phyloP scores from a whole-genome alignment of 2,888 invertebrate genomes.

The Cylindroiulus punctatus region DNA sequence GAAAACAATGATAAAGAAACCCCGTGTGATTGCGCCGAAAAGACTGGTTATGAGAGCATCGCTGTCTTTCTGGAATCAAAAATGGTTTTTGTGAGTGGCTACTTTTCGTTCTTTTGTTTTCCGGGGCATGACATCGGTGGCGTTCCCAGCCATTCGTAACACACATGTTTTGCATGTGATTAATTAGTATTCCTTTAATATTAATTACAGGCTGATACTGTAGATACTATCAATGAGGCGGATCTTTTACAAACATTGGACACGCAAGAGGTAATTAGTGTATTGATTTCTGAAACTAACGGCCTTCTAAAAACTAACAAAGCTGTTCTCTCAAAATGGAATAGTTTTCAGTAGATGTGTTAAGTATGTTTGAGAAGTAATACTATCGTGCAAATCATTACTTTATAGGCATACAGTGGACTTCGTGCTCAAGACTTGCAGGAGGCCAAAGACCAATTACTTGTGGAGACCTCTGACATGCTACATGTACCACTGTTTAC shows the following conservation, averaged over 20 bases:
- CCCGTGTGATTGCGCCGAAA: conserved; percentile 75
- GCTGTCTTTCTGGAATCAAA: conserved; percentile 74
- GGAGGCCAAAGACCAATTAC: conserved; percentile 76
- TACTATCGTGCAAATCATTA: background rate
- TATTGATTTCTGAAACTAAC: background rate
- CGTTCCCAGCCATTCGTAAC: background rate
- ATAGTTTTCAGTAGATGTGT: background rate
- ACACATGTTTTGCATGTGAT: background rate
- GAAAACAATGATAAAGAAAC: conserved; percentile 74
- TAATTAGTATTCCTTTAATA: conserved; percentile 36
- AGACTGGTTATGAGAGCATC: conserved; percentile 72
- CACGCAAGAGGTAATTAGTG: conserved; percentile 56
- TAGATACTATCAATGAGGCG: conserved; percentile 69
- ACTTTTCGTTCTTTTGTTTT: background rate
- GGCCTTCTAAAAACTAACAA: background rate
- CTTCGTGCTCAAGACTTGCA: conserved; percentile 75
- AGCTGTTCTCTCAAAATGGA: background rate
- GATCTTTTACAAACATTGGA: conserved; percentile 62
- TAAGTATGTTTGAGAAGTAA: background rate
- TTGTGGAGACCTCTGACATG: conserved; percentile 78
- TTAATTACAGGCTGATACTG: conserved; percentile 65
- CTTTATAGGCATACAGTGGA: conserved; percentile 69
- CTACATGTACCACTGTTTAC: conserved; percentile 76
- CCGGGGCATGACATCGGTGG: background rate
- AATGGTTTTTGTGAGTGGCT: conserved; percentile 74